Base-by-base conservation (phyloP, 2,888 invertebrate species). In the Entomobrya multifasciata region DNA sequence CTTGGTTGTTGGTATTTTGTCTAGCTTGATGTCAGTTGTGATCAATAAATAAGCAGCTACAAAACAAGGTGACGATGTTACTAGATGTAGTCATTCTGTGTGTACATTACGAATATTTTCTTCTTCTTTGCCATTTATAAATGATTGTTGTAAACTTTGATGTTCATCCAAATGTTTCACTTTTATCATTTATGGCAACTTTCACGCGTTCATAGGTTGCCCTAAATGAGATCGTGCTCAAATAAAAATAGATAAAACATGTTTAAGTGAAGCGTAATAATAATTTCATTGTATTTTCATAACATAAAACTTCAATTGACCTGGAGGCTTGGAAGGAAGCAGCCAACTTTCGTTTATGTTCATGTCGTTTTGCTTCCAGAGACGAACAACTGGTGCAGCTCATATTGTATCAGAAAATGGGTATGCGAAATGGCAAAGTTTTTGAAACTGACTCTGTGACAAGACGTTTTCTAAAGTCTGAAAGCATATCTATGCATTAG, bases 201-300 rank as follows among this genome's bases (percentile, higher is more conserved):
- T 67, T 44, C 67, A 67, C 13, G 41, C 30, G 67, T 20, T 13
- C 44, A 13, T 20, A 44, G 41, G 44, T 41, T 57, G 22, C 20
- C 5, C 25, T 5, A n/a, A n/a, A n/a, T n/a, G 44, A 44, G 41
- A 20, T 67, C 1, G 44, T 41, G 20, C 11, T 36, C 65, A 44
- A 13, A 67, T 67, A 13, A 44, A 30, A 41, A 22, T 41, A 67
- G 67, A 67, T 44, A 67, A 67, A 44, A 20, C 41, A 20, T 20
- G 67, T 22, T 44, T 41, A 67, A 44, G 44, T 67, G 44, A 67
- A 20, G 67, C 41, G 44, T 22, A 67, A 67, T 67, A 67, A 67
- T 67, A 30, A 67, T 67, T 67, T 67, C 67, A 67, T 67, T 44
- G 44, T 67, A 67, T 20, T 44, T 44, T 44, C 67, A 67, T 57